These are phyloP conservation scores for Papilio elwesi DNA, from an alignment of 2,888 invertebrate genomes.

Conservation along the genomic window DNA sequence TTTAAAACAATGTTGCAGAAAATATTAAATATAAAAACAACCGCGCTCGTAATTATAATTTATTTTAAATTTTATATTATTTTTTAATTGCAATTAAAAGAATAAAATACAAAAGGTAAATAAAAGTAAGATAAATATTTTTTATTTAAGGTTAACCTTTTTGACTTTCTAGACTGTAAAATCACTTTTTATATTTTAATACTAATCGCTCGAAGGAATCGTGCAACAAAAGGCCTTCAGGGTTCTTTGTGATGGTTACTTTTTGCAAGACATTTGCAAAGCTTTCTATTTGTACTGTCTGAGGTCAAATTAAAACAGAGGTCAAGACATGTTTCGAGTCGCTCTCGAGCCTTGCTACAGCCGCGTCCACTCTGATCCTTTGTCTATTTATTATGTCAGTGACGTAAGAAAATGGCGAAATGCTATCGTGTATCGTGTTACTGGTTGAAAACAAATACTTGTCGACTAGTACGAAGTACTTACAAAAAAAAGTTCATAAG, in stretches of 20 bases:
- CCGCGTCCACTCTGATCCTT: slow-evolving; percentile 13
- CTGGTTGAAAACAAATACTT: slow-evolving; percentile 12
- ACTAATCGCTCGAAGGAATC: slow-evolving; percentile 5
- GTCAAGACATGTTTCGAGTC: slow-evolving; percentile 16
- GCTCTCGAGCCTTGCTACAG: neutral
- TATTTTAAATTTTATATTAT: too few relatives aligned
- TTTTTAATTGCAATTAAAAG: too few relatives aligned
- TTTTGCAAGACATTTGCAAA: slow-evolving; percentile 18
- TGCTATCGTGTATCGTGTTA: neutral
- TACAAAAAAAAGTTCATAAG: neutral
- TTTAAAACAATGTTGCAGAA: too few relatives aligned
- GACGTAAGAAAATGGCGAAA: slow-evolving; percentile 5
- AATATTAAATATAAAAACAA: too few relatives aligned
- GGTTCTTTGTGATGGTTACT: neutral
- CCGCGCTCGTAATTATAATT: too few relatives aligned
- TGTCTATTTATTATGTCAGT: slow-evolving; percentile 12
- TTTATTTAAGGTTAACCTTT: neutral
- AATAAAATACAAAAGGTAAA: too few relatives aligned
- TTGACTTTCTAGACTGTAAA: neutral
- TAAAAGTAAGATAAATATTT: neutral
- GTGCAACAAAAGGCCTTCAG: slow-evolving; percentile 17
- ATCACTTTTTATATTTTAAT: slow-evolving; percentile 4
- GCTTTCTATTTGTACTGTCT: slow-evolving; percentile 30
- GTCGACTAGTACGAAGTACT: neutral
- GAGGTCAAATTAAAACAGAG: slow-evolving; percentile 31